phyloP scores from a whole-genome alignment of 2,113 vertebrate species.

The Myrmecophaga tridactyla region DNA sequence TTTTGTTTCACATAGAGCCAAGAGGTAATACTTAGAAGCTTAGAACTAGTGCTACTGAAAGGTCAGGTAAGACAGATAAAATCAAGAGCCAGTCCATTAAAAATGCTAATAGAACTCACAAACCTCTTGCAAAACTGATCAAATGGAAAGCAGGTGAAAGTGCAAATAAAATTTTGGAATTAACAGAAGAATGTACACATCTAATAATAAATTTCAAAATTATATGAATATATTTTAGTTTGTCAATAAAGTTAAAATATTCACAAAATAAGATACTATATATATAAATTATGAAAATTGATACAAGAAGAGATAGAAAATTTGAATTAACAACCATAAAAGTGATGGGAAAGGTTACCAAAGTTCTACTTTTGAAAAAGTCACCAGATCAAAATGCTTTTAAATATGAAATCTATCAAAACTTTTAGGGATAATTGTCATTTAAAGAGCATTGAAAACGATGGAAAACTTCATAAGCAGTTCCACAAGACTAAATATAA shows the following conservation, averaged over 20 bases:
- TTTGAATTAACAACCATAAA: not conserved
- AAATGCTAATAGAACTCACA: not conserved
- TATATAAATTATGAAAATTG: not conserved
- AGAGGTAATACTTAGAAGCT: not conserved
- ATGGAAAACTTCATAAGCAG: not conserved
- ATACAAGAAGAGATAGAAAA: not conserved
- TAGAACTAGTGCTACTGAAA: not conserved
- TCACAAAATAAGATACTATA: not conserved
- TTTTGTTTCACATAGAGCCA: not conserved
- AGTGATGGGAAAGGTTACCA: not conserved
- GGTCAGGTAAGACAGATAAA: not conserved
- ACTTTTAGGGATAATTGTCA: not conserved
- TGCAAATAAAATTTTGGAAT: not conserved
- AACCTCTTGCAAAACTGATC: not conserved
- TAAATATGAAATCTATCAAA: not conserved
- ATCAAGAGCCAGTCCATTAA: not conserved
- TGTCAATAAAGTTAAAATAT: not conserved
- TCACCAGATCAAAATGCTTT: not conserved
- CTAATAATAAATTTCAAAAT: not conserved
- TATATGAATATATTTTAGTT: not conserved
- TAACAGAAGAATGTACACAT: not conserved
- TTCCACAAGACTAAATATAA: not conserved
- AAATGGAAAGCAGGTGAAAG: constrained; percentile 20
- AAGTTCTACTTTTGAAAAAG: constrained; percentile 9
- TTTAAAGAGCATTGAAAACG: not conserved